A percentile compares a stretch with the other conserved stretches of the same genome.
Evolutionary conservation across 2,888 invertebrate species (phyloP).

Genomic region (Drosophila yooni): DNA sequence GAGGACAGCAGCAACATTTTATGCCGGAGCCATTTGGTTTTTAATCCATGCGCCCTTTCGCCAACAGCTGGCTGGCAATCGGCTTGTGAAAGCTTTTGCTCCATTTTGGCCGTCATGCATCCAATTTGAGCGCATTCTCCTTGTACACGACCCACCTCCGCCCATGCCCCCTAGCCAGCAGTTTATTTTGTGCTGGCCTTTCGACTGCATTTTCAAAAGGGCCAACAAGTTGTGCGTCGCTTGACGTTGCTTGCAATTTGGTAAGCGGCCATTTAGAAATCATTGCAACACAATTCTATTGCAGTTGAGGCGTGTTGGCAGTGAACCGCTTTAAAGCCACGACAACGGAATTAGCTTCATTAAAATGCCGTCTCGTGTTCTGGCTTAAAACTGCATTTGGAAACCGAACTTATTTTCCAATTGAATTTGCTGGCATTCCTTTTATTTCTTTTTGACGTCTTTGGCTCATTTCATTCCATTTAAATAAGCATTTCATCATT

Average conservation of each 20-base stretch:
- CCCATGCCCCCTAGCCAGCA: background rate
- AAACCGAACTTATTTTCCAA: conserved; percentile 1
- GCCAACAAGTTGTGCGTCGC: conserved; percentile 65
- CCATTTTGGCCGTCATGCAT: conserved; percentile 30
- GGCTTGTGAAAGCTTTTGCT: conserved; percentile 37
- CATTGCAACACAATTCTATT: conserved; percentile 60
- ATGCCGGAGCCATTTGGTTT: conserved; percentile 46
- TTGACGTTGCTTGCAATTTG: conserved; percentile 38
- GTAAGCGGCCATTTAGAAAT: conserved; percentile 59
- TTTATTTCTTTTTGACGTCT: background rate
- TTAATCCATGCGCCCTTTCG: conserved; percentile 54
- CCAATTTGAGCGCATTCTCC: conserved; percentile 23
- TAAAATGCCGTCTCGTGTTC: conserved; percentile 5
- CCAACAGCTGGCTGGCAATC: conserved; percentile 45
- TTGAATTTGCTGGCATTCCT: conserved; percentile 5
- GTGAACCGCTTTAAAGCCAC: conserved; percentile 25
- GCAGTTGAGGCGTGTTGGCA: conserved; percentile 4
- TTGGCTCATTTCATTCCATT: conserved; percentile 9
- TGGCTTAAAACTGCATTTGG: background rate
- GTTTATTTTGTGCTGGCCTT: conserved; percentile 14
- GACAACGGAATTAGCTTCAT: conserved; percentile 24
- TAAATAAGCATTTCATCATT: conserved; percentile 31
- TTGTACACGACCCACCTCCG: background rate
- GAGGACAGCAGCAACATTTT: conserved; percentile 18
- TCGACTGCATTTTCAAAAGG: conserved; percentile 46